A percentile compares a stretch with the other conserved stretches of the same genome.
These are phyloP conservation scores for Boloria euphrosyne DNA, from an alignment of 2,888 invertebrate genomes.

Conservation along the genomic window DNA sequence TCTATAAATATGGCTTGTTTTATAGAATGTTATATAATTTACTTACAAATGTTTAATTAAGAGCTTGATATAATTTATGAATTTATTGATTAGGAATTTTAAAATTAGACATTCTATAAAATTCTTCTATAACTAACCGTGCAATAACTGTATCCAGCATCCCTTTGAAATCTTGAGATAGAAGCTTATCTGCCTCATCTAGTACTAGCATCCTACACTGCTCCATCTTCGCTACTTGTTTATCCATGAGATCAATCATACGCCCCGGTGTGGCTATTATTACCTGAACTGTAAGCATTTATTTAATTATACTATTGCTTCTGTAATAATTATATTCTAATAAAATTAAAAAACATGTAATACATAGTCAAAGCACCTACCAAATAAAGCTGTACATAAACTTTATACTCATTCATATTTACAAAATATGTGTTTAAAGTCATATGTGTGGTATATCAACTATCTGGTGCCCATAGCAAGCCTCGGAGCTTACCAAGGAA, in stretches of 20 bases:
- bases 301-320: neutral
- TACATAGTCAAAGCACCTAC: no score
- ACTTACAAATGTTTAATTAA: no score
- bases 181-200: slow-evolving; percentile 99
- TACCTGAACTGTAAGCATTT: slow-evolving; percentile 89
- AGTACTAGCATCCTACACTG: slow-evolving; percentile 98
- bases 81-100: no score
- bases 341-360: no score
- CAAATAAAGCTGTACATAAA: no score
- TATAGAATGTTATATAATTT: slow-evolving; percentile 19
- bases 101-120: neutral
- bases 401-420: no score
- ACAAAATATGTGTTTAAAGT: no score
- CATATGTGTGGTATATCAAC: no score
- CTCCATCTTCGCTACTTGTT: slow-evolving; percentile 96
- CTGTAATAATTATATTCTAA: no score
- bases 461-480: no score
- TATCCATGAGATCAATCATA: slow-evolving; percentile 99
- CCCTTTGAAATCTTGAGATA: slow-evolving; percentile 99
- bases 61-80: no score
- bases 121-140: slow-evolving; percentile 52
- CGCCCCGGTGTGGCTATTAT: slow-evolving; percentile 99
- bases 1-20: no score
- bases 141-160: slow-evolving; percentile 98
- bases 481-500: neutral